Evolutionary conservation across 2,888 invertebrate species (phyloP).

Genomic region (Tetragonisca angustula): DNA sequence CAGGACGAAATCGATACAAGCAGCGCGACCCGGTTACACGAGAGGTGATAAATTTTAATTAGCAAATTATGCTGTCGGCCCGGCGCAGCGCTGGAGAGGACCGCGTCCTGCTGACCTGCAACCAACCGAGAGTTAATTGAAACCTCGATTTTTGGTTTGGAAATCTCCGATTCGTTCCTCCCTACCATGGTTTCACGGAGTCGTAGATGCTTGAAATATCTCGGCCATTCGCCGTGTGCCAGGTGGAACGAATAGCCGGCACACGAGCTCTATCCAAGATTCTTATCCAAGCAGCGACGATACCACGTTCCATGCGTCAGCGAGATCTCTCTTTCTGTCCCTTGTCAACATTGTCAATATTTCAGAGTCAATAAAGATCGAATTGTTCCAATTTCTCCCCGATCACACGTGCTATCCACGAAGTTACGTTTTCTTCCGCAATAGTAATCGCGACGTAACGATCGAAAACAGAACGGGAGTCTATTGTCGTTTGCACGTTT

Average conservation of each 20-base stretch:
- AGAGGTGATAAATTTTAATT: conserved; percentile 28
- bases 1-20: conserved; percentile 1
- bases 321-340: neutral
- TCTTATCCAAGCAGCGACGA: conserved; percentile 27
- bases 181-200: neutral
- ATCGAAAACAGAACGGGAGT: neutral
- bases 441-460: no score
- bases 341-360: conserved; percentile 24
- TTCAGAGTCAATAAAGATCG: conserved; percentile 5
- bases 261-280: conserved; percentile 13
- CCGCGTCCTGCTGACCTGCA: neutral
- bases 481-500: neutral
- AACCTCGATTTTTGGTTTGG: conserved; percentile 26
- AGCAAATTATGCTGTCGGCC: conserved; percentile 6
- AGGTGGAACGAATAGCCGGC: conserved; percentile 46
- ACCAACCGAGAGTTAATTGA: conserved; percentile 18
- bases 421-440: neutral
- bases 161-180: neutral
- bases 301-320: conserved; percentile 23
- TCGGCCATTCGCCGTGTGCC: conserved; percentile 23
- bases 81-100: neutral
- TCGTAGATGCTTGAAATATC: conserved; percentile 35
- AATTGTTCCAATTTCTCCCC: neutral
- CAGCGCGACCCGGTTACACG: neutral
- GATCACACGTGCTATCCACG: neutral